Evolutionary conservation across 2,113 vertebrate species (phyloP), one percentile per base, ranked within the genome.

Genomic region (Gnathonemus longibarbis): DNA sequence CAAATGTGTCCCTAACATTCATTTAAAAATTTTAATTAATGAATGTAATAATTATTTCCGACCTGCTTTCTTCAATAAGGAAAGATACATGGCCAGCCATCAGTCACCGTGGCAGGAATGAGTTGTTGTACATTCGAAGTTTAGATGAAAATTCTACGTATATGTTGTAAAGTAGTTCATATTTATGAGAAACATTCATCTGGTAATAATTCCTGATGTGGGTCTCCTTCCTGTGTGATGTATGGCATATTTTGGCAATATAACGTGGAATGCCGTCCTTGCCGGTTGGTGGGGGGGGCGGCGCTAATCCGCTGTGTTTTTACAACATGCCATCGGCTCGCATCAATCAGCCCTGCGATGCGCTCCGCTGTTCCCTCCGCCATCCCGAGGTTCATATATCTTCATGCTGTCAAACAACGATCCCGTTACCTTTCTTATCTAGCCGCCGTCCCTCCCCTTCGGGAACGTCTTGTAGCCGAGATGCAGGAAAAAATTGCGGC

Each of bases 31-130:
- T 39, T 39, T 39, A 6, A 77, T 58, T 8, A 58, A 24, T 58
- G 1, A 58, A 58, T 58, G 5, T 24, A 77, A 39, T 39, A 77
- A 5, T 77, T 5, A 39, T 77, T 39, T 39, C 15, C 27, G 48
- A 89, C 88, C 86, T 89, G 87, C 91, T 90, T 91, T 89, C 88
- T 89, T 91, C 90, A 62, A 88, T 92, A 92, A 93, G 24, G 4
- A 39, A 39, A 53, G 31, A 39, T 9, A 35, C 92, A 92, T 91
- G 90, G 0, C 35, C 15, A 39, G 35, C 15, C 31, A 19, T 39
- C 35, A 42, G 15, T 80, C 31, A 19, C 13, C 1, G 15, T 8
- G 74, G 5, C 74, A 80, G 35, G 17, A 80, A 80, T 42, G 35
- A 80, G 17, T 11, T 66, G 58, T 39, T 42, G 35, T 39, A 42